Conservation (phyloP, 2,113 vertebrate genomes). For the Parus major region DNA sequence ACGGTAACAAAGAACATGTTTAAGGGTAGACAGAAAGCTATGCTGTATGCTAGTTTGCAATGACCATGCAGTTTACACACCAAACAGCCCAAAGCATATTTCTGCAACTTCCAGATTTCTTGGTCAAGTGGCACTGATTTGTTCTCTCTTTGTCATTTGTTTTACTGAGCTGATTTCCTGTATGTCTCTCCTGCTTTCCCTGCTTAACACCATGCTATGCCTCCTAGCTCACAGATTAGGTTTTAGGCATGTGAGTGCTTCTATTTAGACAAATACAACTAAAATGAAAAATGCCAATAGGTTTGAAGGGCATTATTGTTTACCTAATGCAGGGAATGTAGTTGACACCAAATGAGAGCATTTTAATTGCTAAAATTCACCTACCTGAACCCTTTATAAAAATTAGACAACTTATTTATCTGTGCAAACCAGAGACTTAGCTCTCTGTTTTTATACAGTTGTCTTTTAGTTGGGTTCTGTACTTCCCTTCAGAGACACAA, state of each 20-base stretch:
- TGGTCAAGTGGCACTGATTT: neutral
- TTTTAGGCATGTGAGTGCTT: neutral
- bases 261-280: neutral
- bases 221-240: neutral
- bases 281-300: accelerated
- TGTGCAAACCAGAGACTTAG: neutral
- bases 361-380: neutral
- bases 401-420: neutral
- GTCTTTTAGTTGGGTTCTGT: neutral
- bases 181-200: neutral
- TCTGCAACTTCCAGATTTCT: constrained; percentile 45
- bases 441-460: neutral
- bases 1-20: constrained; percentile 63
- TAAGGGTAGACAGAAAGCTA: constrained; percentile 68
- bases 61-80: constrained; percentile 52
- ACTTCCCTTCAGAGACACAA: neutral
- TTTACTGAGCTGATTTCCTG: neutral
- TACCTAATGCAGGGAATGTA: neutral
- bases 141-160: neutral
- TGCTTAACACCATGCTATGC: neutral
- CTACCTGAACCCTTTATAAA: neutral
- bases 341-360: neutral
- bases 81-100: constrained; percentile 44
- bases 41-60: constrained; percentile 40
- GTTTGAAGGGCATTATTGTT: neutral